Evolutionary conservation across 2,113 vertebrate genomes (phyloP).

Genomic region (Sebastes schlegelii): DNA sequence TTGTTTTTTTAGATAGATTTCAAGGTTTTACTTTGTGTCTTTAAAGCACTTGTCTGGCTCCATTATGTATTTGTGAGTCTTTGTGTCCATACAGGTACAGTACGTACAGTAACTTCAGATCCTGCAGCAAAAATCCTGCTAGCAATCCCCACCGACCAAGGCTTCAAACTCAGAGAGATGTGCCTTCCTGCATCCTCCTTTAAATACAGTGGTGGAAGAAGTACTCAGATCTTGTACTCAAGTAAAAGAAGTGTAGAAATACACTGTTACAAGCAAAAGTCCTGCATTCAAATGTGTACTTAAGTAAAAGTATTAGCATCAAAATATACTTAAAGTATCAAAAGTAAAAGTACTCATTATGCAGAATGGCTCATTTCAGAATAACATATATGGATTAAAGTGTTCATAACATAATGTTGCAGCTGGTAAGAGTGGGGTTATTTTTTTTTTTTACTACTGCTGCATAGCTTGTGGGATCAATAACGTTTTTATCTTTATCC

Average conservation of each 20-base stretch:
- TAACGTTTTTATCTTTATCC: too few relatives aligned
- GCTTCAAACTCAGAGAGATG: too few relatives aligned
- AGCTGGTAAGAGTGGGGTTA: not conserved
- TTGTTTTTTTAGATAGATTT: not conserved
- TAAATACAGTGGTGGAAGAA: too few relatives aligned
- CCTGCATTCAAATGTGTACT: too few relatives aligned
- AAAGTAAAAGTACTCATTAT: too few relatives aligned
- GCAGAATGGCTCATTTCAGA: not conserved
- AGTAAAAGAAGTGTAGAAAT: too few relatives aligned
- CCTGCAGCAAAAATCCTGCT: not conserved
- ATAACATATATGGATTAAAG: not conserved
- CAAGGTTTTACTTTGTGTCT: not conserved
- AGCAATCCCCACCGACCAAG: not conserved
- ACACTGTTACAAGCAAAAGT: too few relatives aligned
- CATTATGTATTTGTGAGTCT: not conserved
- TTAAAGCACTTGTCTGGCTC: not conserved
- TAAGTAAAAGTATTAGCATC: too few relatives aligned
- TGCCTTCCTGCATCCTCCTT: not conserved
- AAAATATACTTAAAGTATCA: too few relatives aligned
- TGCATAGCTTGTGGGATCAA: too few relatives aligned
- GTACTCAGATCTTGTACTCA: too few relatives aligned
- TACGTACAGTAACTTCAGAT: not conserved
- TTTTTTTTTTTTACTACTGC: too few relatives aligned
- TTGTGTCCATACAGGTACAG: not conserved
- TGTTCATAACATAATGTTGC: not conserved